phyloP scores from a whole-genome alignment of 2,113 vertebrate species.

The Sardina pilchardus region DNA sequence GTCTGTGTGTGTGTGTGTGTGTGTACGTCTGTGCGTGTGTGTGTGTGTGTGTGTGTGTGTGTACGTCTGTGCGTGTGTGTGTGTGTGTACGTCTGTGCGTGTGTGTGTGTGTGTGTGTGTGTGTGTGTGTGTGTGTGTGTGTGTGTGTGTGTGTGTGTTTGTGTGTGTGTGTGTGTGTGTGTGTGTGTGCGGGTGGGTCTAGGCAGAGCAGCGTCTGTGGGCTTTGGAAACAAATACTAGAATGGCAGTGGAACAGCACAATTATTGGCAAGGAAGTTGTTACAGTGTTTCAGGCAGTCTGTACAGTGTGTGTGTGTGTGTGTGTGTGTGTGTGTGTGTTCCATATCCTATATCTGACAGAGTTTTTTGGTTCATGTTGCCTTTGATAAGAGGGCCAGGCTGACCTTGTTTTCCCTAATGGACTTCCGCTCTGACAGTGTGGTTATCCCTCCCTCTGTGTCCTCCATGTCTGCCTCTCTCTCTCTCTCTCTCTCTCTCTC shows the following conservation, averaged over 20 bases:
- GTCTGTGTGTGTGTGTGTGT: no score
- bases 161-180: no score
- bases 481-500: background rate
- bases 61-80: no score
- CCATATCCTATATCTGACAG: background rate
- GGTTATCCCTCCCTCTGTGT: background rate
- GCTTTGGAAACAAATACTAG: background rate
- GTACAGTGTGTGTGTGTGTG: background rate
- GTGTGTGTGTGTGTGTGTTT: no score
- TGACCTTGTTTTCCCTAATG: background rate
- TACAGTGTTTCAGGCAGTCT: background rate
- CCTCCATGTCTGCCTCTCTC: background rate
- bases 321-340: constrained; percentile 7
- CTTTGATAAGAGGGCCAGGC: background rate
- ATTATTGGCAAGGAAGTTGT: background rate
- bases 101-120: no score
- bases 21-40: no score
- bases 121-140: no score
- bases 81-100: no score
- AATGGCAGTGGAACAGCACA: background rate
- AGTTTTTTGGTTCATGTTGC: background rate
- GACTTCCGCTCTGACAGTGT: background rate
- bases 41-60: no score
- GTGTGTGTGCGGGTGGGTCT: background rate
- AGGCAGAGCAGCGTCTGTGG: background rate